Evolutionary conservation across 2,113 vertebrate genomes (phyloP).

Genomic region (Atlantisia rogersi): DNA sequence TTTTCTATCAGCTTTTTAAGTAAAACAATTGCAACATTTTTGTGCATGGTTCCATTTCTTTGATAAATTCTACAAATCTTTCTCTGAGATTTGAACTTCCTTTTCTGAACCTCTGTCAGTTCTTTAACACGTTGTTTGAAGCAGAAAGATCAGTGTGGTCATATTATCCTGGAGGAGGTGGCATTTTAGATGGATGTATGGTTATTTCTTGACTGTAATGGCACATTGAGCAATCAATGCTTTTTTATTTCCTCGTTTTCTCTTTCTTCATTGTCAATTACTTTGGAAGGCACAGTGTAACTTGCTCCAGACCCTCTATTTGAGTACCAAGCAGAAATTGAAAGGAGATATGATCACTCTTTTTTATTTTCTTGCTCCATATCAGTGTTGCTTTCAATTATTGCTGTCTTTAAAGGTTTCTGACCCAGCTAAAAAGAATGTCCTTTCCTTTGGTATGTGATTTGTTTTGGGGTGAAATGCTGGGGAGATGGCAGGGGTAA

Average conservation of each 20-base stretch:
- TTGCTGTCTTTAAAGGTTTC: neutral
- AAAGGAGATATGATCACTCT: neutral
- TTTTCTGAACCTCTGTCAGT: neutral
- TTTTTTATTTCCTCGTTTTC: neutral
- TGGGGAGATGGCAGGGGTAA: neutral
- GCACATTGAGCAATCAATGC: neutral
- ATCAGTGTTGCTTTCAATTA: neutral
- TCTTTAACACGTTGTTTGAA: neutral
- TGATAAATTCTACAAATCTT: neutral
- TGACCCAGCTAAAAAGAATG: neutral
- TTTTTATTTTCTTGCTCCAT: neutral
- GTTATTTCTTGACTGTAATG: neutral
- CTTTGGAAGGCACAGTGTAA: neutral
- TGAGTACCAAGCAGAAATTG: neutral
- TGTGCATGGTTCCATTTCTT: neutral
- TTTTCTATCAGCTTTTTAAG: neutral
- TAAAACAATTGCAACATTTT: neutral
- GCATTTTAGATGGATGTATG: neutral
- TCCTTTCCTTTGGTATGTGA: neutral
- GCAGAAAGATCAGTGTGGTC: neutral
- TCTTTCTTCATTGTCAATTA: neutral
- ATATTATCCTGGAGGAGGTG: neutral
- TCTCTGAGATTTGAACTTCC: neutral
- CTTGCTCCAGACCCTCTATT: neutral
- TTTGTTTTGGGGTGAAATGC: neutral